Evolutionary conservation across 1,140 invertebrate species (phyloP).

Genomic region (Caenorhabditis brenneri): DNA sequence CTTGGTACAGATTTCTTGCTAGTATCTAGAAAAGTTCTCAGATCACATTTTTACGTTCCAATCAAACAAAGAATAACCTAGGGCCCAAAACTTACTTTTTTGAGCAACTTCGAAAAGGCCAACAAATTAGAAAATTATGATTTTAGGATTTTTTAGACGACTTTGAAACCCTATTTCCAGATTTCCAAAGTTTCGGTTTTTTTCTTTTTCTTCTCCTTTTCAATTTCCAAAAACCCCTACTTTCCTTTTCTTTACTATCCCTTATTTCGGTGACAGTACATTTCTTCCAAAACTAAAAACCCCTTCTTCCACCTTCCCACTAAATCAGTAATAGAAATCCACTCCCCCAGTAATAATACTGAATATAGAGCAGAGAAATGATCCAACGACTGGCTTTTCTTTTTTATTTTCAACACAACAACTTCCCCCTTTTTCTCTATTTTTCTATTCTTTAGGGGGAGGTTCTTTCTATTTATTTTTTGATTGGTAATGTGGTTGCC

Average conservation of each 20-base stretch:
- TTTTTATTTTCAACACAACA: background rate
- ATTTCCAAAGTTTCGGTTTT: no score
- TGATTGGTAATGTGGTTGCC: conserved; percentile 43
- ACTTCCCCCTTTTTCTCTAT: no score
- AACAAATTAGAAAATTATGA: background rate
- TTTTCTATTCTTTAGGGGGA: background rate
- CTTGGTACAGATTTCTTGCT: no score
- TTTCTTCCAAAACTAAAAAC: no score
- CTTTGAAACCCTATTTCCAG: background rate
- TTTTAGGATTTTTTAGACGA: background rate
- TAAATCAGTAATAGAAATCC: no score
- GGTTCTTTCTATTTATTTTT: background rate
- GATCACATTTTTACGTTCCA: no score
- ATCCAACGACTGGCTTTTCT: conserved; percentile 2
- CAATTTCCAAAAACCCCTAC: background rate
- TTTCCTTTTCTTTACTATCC: background rate
- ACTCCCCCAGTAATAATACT: no score
- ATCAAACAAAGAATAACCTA: no score
- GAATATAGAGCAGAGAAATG: no score
- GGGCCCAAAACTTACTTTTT: no score
- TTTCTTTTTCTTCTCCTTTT: background rate
- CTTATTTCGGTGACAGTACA: background rate
- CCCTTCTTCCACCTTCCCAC: background rate
- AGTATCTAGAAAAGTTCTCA: no score
- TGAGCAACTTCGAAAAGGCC: background rate